phyloP scores from a whole-genome alignment of 2,797 vertebrate species.

The Heteromormyrus szaboi region DNA sequence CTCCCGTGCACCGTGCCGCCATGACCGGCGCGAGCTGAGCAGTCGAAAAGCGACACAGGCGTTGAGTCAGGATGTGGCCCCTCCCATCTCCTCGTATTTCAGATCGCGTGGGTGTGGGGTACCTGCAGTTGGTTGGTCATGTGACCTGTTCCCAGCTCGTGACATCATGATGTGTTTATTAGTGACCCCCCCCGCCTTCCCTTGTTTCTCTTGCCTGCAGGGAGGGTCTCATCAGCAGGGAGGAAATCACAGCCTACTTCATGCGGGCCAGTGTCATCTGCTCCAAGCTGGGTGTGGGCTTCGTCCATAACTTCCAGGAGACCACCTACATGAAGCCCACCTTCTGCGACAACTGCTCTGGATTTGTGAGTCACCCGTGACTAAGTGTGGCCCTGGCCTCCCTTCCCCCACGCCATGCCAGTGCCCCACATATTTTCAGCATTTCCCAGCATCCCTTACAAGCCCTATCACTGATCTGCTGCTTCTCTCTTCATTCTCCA shows the following conservation, averaged over 20 bases:
- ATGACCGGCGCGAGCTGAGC: neutral
- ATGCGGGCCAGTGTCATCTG: constrained; percentile 92
- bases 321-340: constrained; percentile 92
- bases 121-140: neutral
- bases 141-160: neutral
- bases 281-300: constrained; percentile 87
- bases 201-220: constrained; percentile 47
- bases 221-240: constrained; percentile 84
- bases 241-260: constrained; percentile 93
- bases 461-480: neutral
- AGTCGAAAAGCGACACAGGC: neutral
- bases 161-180: neutral
- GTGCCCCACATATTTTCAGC: neutral
- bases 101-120: neutral
- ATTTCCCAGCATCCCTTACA: neutral
- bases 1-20: neutral
- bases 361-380: constrained; percentile 79
- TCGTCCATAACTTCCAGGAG: constrained; percentile 92
- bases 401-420: neutral
- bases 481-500: constrained; percentile 38
- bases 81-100: neutral
- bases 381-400: neutral
- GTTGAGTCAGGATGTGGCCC: neutral
- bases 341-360: constrained; percentile 95
- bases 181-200: neutral